Evolutionary conservation across 2,797 vertebrate species (phyloP).

Genomic region (Melanotaenia pygmaea): DNA sequence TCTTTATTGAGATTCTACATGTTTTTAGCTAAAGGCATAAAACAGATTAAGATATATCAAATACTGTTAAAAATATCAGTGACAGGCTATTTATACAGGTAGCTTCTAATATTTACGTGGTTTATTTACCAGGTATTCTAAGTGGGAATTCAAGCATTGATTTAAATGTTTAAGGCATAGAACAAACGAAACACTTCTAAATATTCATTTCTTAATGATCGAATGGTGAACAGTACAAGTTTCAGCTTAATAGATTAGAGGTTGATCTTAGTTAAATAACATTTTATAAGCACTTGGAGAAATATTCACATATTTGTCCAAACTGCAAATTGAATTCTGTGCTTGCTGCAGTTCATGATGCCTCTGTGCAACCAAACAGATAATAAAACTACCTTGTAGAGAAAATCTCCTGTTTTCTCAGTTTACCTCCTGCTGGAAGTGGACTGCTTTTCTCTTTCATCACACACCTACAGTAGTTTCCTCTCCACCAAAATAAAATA

Average conservation of each 20-base stretch:
- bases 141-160: background rate
- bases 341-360: constrained; percentile 21
- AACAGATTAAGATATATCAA: too few species aligned
- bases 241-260: background rate
- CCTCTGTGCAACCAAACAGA: constrained; percentile 22
- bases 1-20: background rate
- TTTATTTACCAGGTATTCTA: background rate
- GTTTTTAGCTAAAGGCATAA: too few species aligned
- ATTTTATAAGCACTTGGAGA: constrained; percentile 8
- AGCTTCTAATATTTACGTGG: background rate
- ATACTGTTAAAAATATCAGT: too few species aligned
- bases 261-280: constrained; percentile 19
- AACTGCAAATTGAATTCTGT: constrained; percentile 29
- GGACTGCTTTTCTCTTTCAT: constrained; percentile 3
- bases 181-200: background rate
- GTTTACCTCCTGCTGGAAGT: constrained; percentile 40
- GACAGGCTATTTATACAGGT: too few species aligned
- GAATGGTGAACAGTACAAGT: background rate
- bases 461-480: constrained; percentile 69
- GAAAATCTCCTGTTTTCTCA: constrained; percentile 6
- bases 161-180: background rate
- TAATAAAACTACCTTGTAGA: constrained; percentile 3
- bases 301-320: constrained; percentile 39
- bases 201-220: background rate
- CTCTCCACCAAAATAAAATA: constrained; percentile 80